Percentiles rank a stretch among this genome's conserved stretches.
Evolutionary conservation across 2,888 invertebrate species (phyloP).

Genomic region (Marasmarcha lunaedactyla): DNA sequence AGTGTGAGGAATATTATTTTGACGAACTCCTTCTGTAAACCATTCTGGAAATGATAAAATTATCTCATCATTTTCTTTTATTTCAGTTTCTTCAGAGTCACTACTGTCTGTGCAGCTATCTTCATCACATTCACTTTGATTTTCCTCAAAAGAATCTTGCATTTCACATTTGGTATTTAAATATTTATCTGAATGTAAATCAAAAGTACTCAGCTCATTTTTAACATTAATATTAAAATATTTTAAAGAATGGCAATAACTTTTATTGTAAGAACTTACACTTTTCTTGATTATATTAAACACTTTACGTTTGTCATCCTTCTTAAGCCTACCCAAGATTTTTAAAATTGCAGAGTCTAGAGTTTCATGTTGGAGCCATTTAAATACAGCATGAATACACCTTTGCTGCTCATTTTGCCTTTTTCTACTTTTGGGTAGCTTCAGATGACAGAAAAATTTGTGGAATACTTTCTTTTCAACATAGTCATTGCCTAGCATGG

Average conservation of each 20-base stretch:
- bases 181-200: slow-evolving; percentile 5
- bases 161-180: slow-evolving; percentile 11
- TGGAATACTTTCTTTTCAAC: slow-evolving; percentile 75
- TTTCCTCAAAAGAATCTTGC: slow-evolving; percentile 20
- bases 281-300: slow-evolving; percentile 71
- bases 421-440: slow-evolving; percentile 65
- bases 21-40: slow-evolving; percentile 74
- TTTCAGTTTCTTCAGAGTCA: slow-evolving; percentile 21
- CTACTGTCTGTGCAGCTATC: slow-evolving; percentile 16
- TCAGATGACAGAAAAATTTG: slow-evolving; percentile 77
- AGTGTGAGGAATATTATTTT: slow-evolving; percentile 72
- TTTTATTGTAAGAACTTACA: slow-evolving; percentile 73
- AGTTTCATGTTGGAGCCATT: slow-evolving; percentile 81
- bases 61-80: slow-evolving; percentile 18
- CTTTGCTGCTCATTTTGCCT: slow-evolving; percentile 74
- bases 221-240: slow-evolving; percentile 53
- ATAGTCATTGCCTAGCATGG: slow-evolving; percentile 91
- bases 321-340: slow-evolving; percentile 73
- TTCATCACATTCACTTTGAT: slow-evolving; percentile 17
- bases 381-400: slow-evolving; percentile 77
- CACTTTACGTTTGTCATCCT: slow-evolving; percentile 61
- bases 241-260: slow-evolving; percentile 68
- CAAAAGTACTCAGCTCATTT: slow-evolving; percentile 10
- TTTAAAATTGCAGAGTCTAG: slow-evolving; percentile 77
- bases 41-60: slow-evolving; percentile 64